Evolutionary conservation across 2,797 vertebrate species (phyloP).

Genomic region (Pyrocephalus nanus): DNA sequence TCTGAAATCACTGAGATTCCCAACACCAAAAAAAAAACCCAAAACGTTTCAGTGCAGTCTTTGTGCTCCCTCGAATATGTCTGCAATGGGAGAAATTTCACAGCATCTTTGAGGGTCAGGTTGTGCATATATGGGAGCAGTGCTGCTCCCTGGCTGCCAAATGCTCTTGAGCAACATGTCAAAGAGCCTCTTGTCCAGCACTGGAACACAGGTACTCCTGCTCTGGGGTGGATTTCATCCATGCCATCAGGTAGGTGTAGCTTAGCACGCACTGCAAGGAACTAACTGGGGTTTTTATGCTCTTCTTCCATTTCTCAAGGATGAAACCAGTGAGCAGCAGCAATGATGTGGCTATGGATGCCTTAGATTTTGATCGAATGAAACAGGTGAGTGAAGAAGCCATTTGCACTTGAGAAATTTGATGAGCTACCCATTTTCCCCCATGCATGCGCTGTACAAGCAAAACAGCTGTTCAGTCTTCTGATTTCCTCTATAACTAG

Average conservation of each 20-base stretch:
- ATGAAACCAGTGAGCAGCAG: slow-evolving; percentile 91
- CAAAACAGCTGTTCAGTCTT: slow-evolving; percentile 41
- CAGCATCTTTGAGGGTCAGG: background rate
- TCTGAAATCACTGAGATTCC: background rate
- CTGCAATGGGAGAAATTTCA: background rate
- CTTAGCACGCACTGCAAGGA: background rate
- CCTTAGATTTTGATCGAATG: slow-evolving; percentile 97
- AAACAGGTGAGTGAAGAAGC: slow-evolving; percentile 86
- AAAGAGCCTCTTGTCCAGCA: background rate
- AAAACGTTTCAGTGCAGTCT: background rate
- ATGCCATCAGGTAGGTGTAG: background rate
- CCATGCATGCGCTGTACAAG: slow-evolving; percentile 65
- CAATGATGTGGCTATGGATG: slow-evolving; percentile 87
- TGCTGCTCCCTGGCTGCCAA: background rate
- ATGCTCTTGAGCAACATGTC: background rate
- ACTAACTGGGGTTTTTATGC: background rate
- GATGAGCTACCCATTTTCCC: slow-evolving; percentile 63
- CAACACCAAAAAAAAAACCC: no score
- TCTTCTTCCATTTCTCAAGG: slow-evolving; percentile 73
- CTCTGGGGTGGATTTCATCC: background rate
- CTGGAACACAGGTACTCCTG: background rate
- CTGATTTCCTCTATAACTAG: slow-evolving; percentile 27
- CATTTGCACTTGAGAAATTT: background rate
- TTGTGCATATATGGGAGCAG: background rate
- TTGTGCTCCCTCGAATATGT: background rate